Evolutionary conservation across 2,888 invertebrate species (phyloP).

Genomic region (Aradus depressus): DNA sequence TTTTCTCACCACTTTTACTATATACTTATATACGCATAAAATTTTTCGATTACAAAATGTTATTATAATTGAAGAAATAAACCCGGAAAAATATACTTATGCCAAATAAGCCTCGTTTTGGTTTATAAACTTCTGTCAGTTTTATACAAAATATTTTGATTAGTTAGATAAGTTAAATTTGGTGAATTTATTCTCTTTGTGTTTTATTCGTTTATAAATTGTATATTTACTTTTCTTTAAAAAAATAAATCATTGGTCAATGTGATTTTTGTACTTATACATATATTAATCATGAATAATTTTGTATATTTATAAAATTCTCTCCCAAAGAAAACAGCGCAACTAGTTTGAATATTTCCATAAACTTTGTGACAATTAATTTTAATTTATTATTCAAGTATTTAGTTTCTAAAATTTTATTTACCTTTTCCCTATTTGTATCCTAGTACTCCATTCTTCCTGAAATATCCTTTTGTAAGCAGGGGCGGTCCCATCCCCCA

Average conservation of each 20-base stretch:
- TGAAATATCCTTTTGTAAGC: constrained; percentile 1
- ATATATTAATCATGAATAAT: background rate
- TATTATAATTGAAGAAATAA: too few relatives aligned
- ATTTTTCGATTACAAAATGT: too few relatives aligned
- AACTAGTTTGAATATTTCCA: background rate
- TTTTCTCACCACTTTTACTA: too few relatives aligned
- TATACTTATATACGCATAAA: too few relatives aligned
- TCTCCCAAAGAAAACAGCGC: background rate
- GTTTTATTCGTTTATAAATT: too few relatives aligned
- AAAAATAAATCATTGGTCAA: background rate
- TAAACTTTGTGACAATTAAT: background rate
- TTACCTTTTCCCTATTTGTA: background rate
- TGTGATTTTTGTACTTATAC: background rate
- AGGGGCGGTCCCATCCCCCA: constrained; percentile 8
- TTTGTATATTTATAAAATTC: background rate
- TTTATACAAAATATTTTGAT: too few relatives aligned
- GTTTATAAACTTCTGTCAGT: too few relatives aligned
- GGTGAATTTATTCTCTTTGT: too few relatives aligned
- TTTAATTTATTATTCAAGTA: background rate
- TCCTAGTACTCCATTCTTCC: background rate
- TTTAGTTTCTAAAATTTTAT: background rate
- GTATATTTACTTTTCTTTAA: too few relatives aligned
- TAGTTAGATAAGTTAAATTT: too few relatives aligned
- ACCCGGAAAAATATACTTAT: too few relatives aligned
- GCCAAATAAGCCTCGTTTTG: too few relatives aligned